These are phyloP conservation scores for Hippoglossus hippoglossus DNA, from an alignment of 2,797 vertebrate species.

Conservation along the genomic window DNA sequence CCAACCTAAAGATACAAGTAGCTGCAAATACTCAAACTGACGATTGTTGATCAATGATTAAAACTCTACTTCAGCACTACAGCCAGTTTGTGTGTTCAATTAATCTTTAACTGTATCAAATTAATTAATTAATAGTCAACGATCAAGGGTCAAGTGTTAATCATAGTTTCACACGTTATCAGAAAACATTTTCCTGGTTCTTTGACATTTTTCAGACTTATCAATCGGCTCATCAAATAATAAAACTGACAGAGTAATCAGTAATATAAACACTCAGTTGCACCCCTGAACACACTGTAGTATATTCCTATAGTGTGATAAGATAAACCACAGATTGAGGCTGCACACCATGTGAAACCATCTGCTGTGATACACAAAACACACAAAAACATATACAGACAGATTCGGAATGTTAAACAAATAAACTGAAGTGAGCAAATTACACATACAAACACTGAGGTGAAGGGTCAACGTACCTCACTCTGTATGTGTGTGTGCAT, in stretches of 20 bases:
- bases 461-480: slow-evolving; percentile 21
- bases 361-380: slow-evolving; percentile 14
- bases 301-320: not conserved
- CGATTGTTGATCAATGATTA: not conserved
- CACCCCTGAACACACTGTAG: not conserved
- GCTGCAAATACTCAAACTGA: not conserved
- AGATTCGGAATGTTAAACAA: slow-evolving; percentile 25
- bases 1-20: not conserved
- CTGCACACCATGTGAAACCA: not conserved
- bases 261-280: not conserved
- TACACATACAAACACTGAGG: slow-evolving; percentile 30
- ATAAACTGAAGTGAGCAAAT: slow-evolving; percentile 19
- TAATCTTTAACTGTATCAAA: too few relatives aligned
- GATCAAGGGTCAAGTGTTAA: not conserved
- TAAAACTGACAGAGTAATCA: not conserved
- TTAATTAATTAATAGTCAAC: not conserved
- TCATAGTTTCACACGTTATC: too few relatives aligned
- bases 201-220: too few relatives aligned
- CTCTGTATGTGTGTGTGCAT: not conserved
- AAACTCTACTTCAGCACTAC: too few relatives aligned
- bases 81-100: too few relatives aligned
- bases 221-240: not conserved
- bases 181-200: too few relatives aligned
- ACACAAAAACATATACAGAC: not conserved
- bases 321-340: not conserved